A percentile compares a stretch with the other conserved stretches of the same genome.
Evolutionary conservation across 1,140 invertebrate genomes (phyloP).

Genomic region (Bombus superbus): DNA sequence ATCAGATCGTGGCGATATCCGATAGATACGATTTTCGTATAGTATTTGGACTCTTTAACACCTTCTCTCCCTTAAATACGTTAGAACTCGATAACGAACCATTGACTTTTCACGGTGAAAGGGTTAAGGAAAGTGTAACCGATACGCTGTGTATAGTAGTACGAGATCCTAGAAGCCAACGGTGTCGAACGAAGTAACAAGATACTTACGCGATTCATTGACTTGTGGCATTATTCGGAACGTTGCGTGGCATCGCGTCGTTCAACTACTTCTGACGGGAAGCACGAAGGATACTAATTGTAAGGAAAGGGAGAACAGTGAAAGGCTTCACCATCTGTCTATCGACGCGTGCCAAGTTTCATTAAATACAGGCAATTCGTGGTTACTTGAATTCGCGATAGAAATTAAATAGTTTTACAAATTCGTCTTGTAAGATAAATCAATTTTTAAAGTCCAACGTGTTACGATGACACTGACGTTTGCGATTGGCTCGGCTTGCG

Average conservation of each 20-base stretch:
- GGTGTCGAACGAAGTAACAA: slow-evolving; percentile 28
- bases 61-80: no score
- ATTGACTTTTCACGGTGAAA: neutral
- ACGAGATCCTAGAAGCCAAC: slow-evolving; percentile 24
- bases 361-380: no score
- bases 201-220: slow-evolving; percentile 26
- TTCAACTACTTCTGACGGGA: slow-evolving; percentile 32
- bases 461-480: no score
- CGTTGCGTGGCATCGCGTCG: neutral
- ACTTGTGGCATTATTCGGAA: slow-evolving; percentile 9
- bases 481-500: no score
- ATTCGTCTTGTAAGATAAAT: no score
- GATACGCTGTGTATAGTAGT: neutral
- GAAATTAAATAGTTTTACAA: no score
- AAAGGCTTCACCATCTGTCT: slow-evolving; percentile 70
- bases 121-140: neutral
- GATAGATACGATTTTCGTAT: no score
- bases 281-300: slow-evolving; percentile 53
- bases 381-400: neutral
- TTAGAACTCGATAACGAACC: neutral
- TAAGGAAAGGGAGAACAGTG: slow-evolving; percentile 14
- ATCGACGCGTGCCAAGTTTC: slow-evolving; percentile 60
- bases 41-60: no score
- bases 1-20: no score
- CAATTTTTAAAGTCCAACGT: no score